Percentiles rank a stretch among this genome's conserved stretches.
These are phyloP conservation scores for Bradypodion pumilum DNA, from an alignment of 2,797 vertebrate genomes.

Conservation along the genomic window DNA sequence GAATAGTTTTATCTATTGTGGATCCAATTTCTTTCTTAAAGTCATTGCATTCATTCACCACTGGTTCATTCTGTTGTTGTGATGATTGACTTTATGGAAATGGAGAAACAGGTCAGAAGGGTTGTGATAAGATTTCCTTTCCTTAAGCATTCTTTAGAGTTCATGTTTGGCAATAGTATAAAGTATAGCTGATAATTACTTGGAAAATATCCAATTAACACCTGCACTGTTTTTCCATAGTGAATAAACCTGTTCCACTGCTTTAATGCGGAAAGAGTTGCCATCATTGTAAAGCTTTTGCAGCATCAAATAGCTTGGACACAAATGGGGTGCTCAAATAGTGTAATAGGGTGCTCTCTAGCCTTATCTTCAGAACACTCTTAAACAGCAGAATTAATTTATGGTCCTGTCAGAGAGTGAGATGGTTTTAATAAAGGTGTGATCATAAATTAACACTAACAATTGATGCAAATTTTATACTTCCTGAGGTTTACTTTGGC, in stretches of 20 bases:
- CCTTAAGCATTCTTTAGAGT: conserved; percentile 18
- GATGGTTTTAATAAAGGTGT: conserved; percentile 57
- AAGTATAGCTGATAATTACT: conserved; percentile 52
- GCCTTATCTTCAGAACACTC: conserved; percentile 54
- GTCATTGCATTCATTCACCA: background rate
- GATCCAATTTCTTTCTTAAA: background rate
- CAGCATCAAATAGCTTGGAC: conserved; percentile 33
- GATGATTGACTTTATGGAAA: conserved; percentile 19
- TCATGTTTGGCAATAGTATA: conserved; percentile 30
- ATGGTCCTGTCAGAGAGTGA: conserved; percentile 48
- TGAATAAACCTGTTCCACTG: conserved; percentile 29
- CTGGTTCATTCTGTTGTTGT: background rate
- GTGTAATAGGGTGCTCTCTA: conserved; percentile 60
- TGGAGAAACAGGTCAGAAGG: background rate
- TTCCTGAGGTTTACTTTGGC: conserved; percentile 53
- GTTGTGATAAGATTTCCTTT: conserved; percentile 16
- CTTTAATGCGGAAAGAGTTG: background rate
- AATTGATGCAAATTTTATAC: conserved; percentile 45
- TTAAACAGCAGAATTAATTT: conserved; percentile 67
- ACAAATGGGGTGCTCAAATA: conserved; percentile 42
- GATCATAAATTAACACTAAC: conserved; percentile 62
- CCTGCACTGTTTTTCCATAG: conserved; percentile 42
- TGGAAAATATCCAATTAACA: conserved; percentile 36
- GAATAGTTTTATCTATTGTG: background rate
- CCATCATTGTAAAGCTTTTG: conserved; percentile 43